A percentile compares a stretch with the other conserved stretches of the same genome.
phyloP scores from a whole-genome alignment of 2,797 vertebrate genomes.

The Benthosema pterotum region DNA sequence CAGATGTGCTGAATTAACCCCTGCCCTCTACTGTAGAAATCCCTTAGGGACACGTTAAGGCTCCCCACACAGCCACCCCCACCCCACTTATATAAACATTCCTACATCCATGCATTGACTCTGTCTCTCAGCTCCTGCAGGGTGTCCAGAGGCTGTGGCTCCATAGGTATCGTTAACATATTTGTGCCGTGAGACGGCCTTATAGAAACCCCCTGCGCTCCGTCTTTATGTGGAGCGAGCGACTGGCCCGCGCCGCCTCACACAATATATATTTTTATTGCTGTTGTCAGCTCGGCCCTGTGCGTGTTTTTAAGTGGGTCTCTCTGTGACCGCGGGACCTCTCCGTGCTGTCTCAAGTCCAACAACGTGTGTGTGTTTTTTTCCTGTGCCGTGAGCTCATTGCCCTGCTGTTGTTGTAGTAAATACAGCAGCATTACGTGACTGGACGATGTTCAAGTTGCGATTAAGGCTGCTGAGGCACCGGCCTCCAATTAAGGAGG shows the following conservation, averaged over 20 bases:
- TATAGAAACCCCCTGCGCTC: constrained; percentile 44
- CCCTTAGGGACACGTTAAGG: constrained; percentile 21
- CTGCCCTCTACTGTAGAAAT: constrained; percentile 32
- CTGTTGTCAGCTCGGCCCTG: constrained; percentile 55
- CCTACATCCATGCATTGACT: constrained; percentile 16
- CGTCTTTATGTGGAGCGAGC: constrained; percentile 21
- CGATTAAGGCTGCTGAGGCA: constrained; percentile 21
- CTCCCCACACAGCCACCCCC: background rate
- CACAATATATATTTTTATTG: constrained; percentile 45
- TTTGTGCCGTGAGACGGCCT: constrained; percentile 45
- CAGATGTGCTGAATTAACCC: constrained; percentile 39
- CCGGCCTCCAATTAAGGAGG: constrained; percentile 26
- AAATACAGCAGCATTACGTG: constrained; percentile 31
- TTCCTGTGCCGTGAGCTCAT: constrained; percentile 23
- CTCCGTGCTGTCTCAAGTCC: constrained; percentile 30
- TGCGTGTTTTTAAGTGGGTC: constrained; percentile 29
- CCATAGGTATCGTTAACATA: constrained; percentile 43
- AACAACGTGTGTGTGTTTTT: constrained; percentile 56
- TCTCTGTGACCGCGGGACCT: constrained; percentile 29
- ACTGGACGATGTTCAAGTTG: constrained; percentile 30
- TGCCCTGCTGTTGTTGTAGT: constrained; percentile 18
- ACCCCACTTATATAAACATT: constrained; percentile 25
- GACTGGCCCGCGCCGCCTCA: background rate
- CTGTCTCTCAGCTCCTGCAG: constrained; percentile 15
- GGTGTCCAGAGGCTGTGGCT: constrained; percentile 17